These are phyloP conservation scores for Halyomorpha halys DNA, from an alignment of 1,140 invertebrate species.

Conservation along the genomic window DNA sequence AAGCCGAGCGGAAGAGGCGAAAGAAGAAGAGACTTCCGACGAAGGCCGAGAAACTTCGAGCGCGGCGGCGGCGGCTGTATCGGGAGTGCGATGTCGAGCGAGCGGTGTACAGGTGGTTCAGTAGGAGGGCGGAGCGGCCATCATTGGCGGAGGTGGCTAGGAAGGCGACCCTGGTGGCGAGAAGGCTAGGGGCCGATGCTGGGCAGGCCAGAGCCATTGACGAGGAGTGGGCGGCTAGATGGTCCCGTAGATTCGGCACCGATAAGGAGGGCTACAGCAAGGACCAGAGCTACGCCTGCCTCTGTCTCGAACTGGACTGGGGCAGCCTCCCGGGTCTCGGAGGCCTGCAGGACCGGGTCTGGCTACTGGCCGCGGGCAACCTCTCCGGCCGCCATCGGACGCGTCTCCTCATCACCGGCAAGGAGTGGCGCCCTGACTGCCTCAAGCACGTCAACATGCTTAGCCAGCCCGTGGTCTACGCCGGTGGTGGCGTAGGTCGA, in stretches of 20 bases:
- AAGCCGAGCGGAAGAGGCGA: conserved; percentile 4
- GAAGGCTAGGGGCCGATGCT: conserved; percentile 26
- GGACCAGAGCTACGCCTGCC: conserved; percentile 40
- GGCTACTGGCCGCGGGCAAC: conserved; percentile 43
- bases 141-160: conserved; percentile 25
- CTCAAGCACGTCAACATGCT: conserved; percentile 43
- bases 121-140: conserved; percentile 16
- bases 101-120: conserved; percentile 32
- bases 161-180: conserved; percentile 29
- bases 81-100: conserved; percentile 31
- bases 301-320: conserved; percentile 41
- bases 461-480: conserved; percentile 44
- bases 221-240: conserved; percentile 28
- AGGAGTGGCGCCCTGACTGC: conserved; percentile 41
- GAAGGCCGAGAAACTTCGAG: conserved; percentile 10
- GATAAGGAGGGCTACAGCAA: conserved; percentile 34
- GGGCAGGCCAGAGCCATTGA: conserved; percentile 21
- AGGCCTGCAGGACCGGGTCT: conserved; percentile 35
- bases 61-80: conserved; percentile 15
- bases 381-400: conserved; percentile 41
- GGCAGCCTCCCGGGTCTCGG: conserved; percentile 36
- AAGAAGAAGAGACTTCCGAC: conserved; percentile 21
- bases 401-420: conserved; percentile 40
- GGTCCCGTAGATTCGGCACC: conserved; percentile 29
- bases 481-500: conserved; percentile 41